Evolutionary conservation across 2,888 invertebrate species (phyloP).

Genomic region (Sceliomorpha sp.): DNA sequence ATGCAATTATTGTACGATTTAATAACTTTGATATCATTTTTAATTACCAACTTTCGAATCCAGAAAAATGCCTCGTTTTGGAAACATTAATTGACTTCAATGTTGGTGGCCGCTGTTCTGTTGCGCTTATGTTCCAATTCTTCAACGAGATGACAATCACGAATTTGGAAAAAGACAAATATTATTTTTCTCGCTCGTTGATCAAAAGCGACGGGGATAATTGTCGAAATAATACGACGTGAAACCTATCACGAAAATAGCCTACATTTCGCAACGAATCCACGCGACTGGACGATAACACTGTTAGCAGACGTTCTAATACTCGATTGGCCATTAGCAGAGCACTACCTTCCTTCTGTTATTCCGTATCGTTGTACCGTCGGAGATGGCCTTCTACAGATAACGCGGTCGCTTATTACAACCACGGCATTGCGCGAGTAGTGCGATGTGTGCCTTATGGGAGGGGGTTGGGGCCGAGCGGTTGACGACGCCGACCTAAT

Average conservation of each 20-base stretch:
- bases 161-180: too few species aligned
- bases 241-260: slow-evolving; percentile 19
- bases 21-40: too few species aligned
- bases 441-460: too few species aligned
- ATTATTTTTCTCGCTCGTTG: slow-evolving; percentile 35
- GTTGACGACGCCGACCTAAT: too few species aligned
- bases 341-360: slow-evolving; percentile 43
- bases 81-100: too few species aligned
- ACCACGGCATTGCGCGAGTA: slow-evolving; percentile 11
- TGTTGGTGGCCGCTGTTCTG: too few species aligned
- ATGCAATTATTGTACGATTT: too few species aligned
- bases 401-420: slow-evolving; percentile 49
- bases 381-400: slow-evolving; percentile 58
- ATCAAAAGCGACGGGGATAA: slow-evolving; percentile 29
- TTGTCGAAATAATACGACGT: slow-evolving; percentile 20
- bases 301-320: slow-evolving; percentile 44
- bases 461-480: too few species aligned
- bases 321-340: slow-evolving; percentile 53
- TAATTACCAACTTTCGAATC: too few species aligned
- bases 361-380: slow-evolving; percentile 50
- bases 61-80: too few species aligned
- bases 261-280: slow-evolving; percentile 1
- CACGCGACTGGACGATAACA: slow-evolving; percentile 21
- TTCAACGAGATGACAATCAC: too few species aligned
- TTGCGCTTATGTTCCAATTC: too few species aligned